Evolutionary conservation across 2,113 vertebrate genomes (phyloP).

Genomic region (Lota lota): DNA sequence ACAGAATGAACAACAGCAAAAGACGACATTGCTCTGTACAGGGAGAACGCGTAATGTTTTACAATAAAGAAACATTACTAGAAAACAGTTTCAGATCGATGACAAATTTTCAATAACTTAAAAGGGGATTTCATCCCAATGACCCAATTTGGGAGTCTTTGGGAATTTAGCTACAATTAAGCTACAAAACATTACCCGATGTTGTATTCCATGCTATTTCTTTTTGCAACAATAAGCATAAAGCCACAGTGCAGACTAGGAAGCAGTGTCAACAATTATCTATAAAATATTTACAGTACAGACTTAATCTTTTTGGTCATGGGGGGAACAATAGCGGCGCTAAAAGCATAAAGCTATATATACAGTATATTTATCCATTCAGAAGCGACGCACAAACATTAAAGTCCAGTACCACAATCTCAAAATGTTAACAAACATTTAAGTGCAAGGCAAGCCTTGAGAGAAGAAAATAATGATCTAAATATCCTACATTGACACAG

Average conservation of each 20-base stretch:
- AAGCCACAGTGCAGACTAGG: constrained; percentile 48
- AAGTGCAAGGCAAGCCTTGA: constrained; percentile 90
- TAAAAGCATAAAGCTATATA: constrained; percentile 67
- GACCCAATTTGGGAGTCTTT: constrained; percentile 29
- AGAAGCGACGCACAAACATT: constrained; percentile 60
- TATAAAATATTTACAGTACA: constrained; percentile 78
- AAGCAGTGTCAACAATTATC: constrained; percentile 43
- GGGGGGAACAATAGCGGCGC: constrained; percentile 65
- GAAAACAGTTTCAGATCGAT: constrained; percentile 11
- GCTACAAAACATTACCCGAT: constrained; percentile 35
- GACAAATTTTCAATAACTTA: constrained; percentile 6
- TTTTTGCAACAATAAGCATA: constrained; percentile 34
- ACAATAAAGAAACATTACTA: not conserved
- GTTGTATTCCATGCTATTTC: constrained; percentile 31
- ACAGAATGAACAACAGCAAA: not conserved
- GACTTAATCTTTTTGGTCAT: constrained; percentile 77
- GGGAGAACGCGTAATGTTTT: not conserved
- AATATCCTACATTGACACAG: constrained; percentile 78
- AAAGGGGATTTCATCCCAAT: constrained; percentile 14
- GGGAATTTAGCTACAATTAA: constrained; percentile 28
- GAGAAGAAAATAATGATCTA: constrained; percentile 81
- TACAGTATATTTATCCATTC: constrained; percentile 40
- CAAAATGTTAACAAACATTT: constrained; percentile 63
- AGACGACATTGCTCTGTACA: not conserved
- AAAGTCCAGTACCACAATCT: constrained; percentile 77